Conservation (phyloP, 2,797 vertebrate genomes). For the Enteromius radiatus region DNA sequence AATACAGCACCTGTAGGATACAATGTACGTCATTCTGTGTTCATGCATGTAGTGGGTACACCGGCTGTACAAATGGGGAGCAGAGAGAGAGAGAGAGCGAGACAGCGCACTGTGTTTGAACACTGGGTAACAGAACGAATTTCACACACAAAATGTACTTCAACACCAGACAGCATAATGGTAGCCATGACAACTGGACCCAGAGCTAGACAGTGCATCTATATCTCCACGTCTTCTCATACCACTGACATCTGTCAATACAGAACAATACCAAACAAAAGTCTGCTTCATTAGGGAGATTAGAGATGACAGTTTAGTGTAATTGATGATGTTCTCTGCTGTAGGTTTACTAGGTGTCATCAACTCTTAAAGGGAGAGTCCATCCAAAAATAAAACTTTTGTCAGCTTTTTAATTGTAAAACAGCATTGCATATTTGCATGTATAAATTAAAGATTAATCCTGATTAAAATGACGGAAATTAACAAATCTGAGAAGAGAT, state of each 20-base stretch:
- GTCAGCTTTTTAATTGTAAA: neutral
- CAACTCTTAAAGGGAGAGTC: neutral
- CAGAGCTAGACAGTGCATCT: constrained; percentile 35
- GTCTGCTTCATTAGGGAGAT: neutral
- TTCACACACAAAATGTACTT: constrained; percentile 36
- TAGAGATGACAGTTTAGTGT: neutral
- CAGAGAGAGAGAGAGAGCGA: constrained; percentile 2
- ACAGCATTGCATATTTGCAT: no score
- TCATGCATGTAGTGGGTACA: neutral
- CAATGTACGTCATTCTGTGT: neutral
- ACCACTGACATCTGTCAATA: constrained; percentile 2
- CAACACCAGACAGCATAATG: constrained; percentile 36
- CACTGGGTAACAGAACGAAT: constrained; percentile 17
- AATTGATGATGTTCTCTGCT: neutral
- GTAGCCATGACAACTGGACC: constrained; percentile 51
- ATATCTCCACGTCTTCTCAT: neutral
- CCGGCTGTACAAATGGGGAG: neutral
- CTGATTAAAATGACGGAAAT: neutral
- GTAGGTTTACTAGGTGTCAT: neutral
- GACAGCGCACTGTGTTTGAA: neutral
- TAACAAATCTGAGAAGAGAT: neutral
- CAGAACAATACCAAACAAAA: constrained; percentile 4
- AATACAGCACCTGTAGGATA: neutral
- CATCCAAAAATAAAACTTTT: neutral
- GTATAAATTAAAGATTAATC: no score